Percentiles rank a stretch among this genome's conserved stretches.
These are phyloP conservation scores for Archegozetes longisetosus DNA, from an alignment of 1,140 invertebrate genomes.

Conservation along the genomic window DNA sequence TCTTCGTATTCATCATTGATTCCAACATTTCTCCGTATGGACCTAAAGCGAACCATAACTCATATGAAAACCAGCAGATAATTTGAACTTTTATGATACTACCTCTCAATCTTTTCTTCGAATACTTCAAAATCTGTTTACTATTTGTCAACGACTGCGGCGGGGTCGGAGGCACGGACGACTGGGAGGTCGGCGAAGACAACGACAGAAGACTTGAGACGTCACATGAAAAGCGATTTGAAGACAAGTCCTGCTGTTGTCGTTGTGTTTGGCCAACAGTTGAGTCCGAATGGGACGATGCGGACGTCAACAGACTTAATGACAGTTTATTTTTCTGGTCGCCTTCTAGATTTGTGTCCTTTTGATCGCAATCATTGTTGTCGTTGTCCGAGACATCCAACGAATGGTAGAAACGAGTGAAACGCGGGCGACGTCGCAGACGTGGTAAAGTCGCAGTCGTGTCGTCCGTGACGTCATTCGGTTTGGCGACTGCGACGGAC, in stretches of 20 bases:
- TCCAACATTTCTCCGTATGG: conserved; percentile 11
- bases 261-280: neutral
- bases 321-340: neutral
- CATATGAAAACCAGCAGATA: neutral
- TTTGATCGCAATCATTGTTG: neutral
- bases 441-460: neutral
- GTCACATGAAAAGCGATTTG: neutral
- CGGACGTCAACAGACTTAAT: neutral
- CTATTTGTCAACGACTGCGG: neutral
- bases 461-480: neutral
- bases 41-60: neutral
- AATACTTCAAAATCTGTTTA: neutral
- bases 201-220: neutral
- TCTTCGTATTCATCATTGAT: neutral
- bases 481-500: neutral
- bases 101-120: neutral
- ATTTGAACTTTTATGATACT: too few relatives aligned
- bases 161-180: neutral
- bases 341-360: neutral
- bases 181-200: neutral
- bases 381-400: neutral
- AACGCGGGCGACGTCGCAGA: neutral
- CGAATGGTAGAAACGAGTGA: neutral
- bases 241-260: too few relatives aligned
- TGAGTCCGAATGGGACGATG: neutral